Conservation (phyloP, 2,888 invertebrate genomes). For the Sesamia inferens region DNA sequence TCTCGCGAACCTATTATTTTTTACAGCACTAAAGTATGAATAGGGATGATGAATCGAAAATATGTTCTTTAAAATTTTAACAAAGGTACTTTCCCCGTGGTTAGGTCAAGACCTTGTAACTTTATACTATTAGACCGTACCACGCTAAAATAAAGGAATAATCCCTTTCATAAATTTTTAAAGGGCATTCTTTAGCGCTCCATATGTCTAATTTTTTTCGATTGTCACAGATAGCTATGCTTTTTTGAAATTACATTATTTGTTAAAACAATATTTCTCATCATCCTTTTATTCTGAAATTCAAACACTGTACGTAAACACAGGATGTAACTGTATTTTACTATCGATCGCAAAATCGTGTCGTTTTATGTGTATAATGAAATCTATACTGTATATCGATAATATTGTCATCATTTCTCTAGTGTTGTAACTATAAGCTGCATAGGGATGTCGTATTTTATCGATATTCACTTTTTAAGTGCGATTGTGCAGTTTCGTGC, state of each 20-base stretch:
- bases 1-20: too few species aligned
- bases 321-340: slow-evolving; percentile 3
- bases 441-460: slow-evolving; percentile 1
- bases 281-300: background rate
- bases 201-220: background rate
- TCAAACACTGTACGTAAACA: background rate
- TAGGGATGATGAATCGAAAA: background rate
- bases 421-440: slow-evolving; percentile 6
- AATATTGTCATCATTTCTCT: slow-evolving; percentile 2
- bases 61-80: too few species aligned
- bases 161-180: background rate
- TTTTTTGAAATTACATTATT: background rate
- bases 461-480: slow-evolving; percentile 32
- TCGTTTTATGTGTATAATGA: slow-evolving; percentile 3
- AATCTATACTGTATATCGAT: slow-evolving; percentile 1
- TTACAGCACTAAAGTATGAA: background rate
- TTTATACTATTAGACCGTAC: background rate
- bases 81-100: background rate
- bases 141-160: background rate
- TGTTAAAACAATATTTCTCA: background rate
- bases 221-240: background rate
- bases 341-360: slow-evolving; percentile 7
- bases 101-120: background rate
- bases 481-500: slow-evolving; percentile 17
- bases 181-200: background rate